Evolutionary conservation across 2,113 vertebrate genomes (phyloP).

Genomic region (Hippocampus barbouri): DNA sequence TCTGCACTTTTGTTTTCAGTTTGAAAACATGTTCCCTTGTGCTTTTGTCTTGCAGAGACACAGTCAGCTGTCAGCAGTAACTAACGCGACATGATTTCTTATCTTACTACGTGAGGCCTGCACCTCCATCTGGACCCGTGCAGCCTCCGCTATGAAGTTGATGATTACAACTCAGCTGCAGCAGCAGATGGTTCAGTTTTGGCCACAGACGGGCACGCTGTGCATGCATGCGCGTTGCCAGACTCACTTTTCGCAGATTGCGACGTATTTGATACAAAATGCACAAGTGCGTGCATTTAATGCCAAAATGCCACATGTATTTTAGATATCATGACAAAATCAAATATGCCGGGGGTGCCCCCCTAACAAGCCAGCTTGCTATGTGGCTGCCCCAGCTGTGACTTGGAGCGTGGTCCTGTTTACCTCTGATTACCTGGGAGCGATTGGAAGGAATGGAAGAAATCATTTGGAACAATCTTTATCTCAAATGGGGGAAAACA

Average conservation of each 20-base stretch:
- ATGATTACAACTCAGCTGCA: constrained; percentile 49
- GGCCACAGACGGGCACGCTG: constrained; percentile 44
- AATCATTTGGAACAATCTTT: constrained; percentile 59
- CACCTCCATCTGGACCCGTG: constrained; percentile 52
- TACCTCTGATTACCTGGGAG: constrained; percentile 69
- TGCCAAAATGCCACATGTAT: constrained; percentile 22
- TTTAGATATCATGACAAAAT: constrained; percentile 42
- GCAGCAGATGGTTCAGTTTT: constrained; percentile 69
- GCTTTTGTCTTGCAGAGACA: constrained; percentile 10
- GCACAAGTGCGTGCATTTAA: constrained; percentile 34
- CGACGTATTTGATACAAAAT: constrained; percentile 47
- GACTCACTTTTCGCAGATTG: constrained; percentile 48
- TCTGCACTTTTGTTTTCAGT: background rate
- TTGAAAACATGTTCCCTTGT: background rate
- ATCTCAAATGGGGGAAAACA: constrained; percentile 40
- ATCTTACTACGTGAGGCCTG: constrained; percentile 28
- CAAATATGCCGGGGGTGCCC: constrained; percentile 22
- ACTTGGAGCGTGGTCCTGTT: constrained; percentile 56
- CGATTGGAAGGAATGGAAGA: constrained; percentile 59
- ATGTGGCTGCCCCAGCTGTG: constrained; percentile 25
- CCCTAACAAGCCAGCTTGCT: constrained; percentile 25
- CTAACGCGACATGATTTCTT: constrained; percentile 26
- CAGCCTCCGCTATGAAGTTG: constrained; percentile 36
- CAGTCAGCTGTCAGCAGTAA: constrained; percentile 23
- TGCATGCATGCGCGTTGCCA: constrained; percentile 39